Base-by-base conservation (phyloP, 2,797 vertebrate genomes). In the Salarias fasciatus region DNA sequence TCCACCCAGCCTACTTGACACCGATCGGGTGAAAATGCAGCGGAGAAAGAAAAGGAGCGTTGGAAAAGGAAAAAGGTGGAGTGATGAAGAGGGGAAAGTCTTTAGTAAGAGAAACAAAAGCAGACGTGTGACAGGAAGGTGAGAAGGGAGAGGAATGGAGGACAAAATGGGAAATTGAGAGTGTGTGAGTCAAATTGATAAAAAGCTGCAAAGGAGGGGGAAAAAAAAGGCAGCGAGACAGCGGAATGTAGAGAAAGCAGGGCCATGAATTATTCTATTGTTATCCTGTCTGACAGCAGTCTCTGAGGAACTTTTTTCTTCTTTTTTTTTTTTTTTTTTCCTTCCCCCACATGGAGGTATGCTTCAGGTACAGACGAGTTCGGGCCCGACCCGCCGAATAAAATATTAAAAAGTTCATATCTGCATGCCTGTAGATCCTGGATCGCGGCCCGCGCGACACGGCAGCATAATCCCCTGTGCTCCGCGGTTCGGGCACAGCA, bases 391-490 rank as follows among this genome's bases (percentile, higher is more conserved):
- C 79, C 72, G 74, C 51, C 54, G 45, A 84, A 86, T 89, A 33
- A 86, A 88, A 91, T 90, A 88, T 89, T 86, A 83, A 90, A 84
- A 65, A 75, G 77, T 72, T 85, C 64, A 80, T 64, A 79, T 88
- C 75, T 83, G 80, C 57, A 82, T 72, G 73, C 42, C 9, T 72
- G 72, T 48, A 63, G 78, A 82, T 71, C 53, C 51, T 43, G 60
- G 73, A 60, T 66, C 59, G 54, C 36, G 50, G 63, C 48, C 77
- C 71, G 43, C 73, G 77, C 53, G 69, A 66, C 78, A 82, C 12
- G 50, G 70, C 61, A 62, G 69, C 55, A 50, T 84, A 88, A 77
- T 85, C 77, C 76, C 75, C 48, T 11, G 41, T 59, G 61, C 75
- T 72, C 63, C 24, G 57, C 29, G 29, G 75, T 76, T 70, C 60